Base-by-base conservation (phyloP, 1,140 invertebrate genomes). In the Agraylea sexmaculata region DNA sequence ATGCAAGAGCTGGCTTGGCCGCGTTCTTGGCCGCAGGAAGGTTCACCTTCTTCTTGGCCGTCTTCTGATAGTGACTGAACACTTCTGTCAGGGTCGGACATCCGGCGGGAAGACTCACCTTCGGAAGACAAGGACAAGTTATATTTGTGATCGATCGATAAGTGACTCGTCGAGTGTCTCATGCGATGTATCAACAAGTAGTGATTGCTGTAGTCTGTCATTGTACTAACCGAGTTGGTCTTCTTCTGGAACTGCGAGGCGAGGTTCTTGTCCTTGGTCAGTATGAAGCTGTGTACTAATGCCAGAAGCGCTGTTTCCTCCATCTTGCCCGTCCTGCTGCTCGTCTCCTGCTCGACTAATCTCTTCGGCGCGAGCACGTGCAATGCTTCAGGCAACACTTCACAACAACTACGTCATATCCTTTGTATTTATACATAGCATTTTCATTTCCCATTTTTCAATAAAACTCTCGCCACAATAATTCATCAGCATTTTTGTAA, bases 231-330 rank as follows among this genome's bases (percentile, higher is more conserved):
- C 53, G 71, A 66, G 36, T 73, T 74, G 8, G 63, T 66, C 58
- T 76, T 77, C 37, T 70, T 70, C 43, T 74, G 64, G 47, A 69
- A 76, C 28, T 70, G 60, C 45, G 67, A 62, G 0, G 74, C 74
- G 13, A 77, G 52, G 4, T 62, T 60, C 39, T 66, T 64, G 46
- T 78, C 74, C 42, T 66, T 69, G 34, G 66, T 67, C 16, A 63
- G 46, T 37, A 78, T 57, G 64, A 66, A 73, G 33, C 75, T 67
- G 36, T 69, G 65, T 16, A 76, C 56, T 20, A 77, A 51, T 1
- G 71, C 67, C 11, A n/a, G n/a, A n/a, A n/a, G n/a, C n/a, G n/a
- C n/a, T n/a, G n/a, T n/a, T n/a, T n/a, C n/a, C n/a, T n/a, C n/a
- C n/a, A n/a, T n/a, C n/a, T n/a, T n/a, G n/a, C n/a, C n/a, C n/a